Base-by-base conservation (phyloP, 2,888 invertebrate species). In the Acrobasis suavella region DNA sequence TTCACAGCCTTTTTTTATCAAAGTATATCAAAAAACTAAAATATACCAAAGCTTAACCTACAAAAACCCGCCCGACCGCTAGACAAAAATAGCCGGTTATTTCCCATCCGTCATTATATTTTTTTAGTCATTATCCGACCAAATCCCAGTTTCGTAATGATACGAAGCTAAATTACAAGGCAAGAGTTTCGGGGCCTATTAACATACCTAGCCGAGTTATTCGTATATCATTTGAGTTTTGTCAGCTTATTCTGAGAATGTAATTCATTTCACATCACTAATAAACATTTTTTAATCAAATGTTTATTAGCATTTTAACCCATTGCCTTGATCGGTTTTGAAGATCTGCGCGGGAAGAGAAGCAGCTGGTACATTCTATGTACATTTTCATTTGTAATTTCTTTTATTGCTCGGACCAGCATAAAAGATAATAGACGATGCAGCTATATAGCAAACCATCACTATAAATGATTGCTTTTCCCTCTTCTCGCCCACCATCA, bases 101-200 rank as follows among this genome's bases (percentile, higher is more conserved):
- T 82, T 87, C 84, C 85, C 70, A 72, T 72, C 75, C 73, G 78
- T 87, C 84, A 88, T 89, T 88, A 88, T 79, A 72, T 69, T 66
- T 68, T 76, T 81, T 85, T 83, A 71, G 81, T 85, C 88, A 89
- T 89, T 89, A 90, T 83, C 78, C 76, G 73, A 74, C 80, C 78
- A 77, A 81, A 81, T 76, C 80, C 82, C 81, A 75, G 75, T 76
- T 79, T 76, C 78, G 81, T 91, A 91, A 91, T 91, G 88, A 89
- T 88, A 89, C 81, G 83, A 83, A 85, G 74, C 82, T 75, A 91
- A 91, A 91, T 91, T 91, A 91, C 78, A 89, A 83, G 85, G 84
- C 81, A 73, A 73, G 73, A 75, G 73, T 70, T 81, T 80, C 80
- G 72, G 78, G 80, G 72, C 78, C 83, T 86, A 91, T 91, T 91